These are phyloP conservation scores for Cryptotis parvus DNA, from an alignment of 2,113 vertebrate genomes.

Conservation along the genomic window DNA sequence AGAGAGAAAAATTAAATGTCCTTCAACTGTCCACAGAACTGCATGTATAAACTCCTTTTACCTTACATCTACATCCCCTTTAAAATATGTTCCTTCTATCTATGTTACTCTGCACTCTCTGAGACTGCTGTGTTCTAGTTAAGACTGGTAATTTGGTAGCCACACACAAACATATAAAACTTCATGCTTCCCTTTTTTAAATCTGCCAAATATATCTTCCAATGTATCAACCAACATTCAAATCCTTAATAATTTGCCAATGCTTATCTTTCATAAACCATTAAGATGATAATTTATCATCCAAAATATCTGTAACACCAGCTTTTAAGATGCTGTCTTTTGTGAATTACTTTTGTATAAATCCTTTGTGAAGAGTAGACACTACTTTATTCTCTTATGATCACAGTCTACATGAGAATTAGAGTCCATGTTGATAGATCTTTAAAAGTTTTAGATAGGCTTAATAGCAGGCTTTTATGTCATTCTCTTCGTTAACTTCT, in stretches of 20 bases:
- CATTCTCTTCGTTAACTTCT: slow-evolving; percentile 8
- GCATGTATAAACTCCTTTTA: neutral
- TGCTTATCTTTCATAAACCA: slow-evolving; percentile 1
- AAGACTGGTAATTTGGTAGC: neutral
- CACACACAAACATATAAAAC: neutral
- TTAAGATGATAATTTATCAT: neutral
- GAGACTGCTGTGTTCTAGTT: neutral
- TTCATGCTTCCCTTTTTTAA: neutral
- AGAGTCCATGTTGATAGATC: neutral
- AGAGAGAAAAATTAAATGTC: neutral
- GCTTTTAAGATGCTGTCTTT: neutral
- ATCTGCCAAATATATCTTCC: neutral
- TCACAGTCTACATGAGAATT: neutral
- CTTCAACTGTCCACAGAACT: neutral
- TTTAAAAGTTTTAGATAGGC: neutral
- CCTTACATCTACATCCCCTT: neutral
- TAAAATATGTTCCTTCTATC: neutral
- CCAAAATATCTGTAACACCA: too few relatives aligned
- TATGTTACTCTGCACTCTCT: neutral
- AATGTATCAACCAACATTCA: neutral
- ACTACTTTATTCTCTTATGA: neutral
- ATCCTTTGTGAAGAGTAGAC: neutral
- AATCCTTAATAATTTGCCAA: neutral
- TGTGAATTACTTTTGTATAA: neutral
- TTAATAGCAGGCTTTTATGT: neutral